A percentile compares a stretch with the other conserved stretches of the same genome.
phyloP scores from a whole-genome alignment of 2,888 invertebrate genomes.

The Crematogaster levior region DNA sequence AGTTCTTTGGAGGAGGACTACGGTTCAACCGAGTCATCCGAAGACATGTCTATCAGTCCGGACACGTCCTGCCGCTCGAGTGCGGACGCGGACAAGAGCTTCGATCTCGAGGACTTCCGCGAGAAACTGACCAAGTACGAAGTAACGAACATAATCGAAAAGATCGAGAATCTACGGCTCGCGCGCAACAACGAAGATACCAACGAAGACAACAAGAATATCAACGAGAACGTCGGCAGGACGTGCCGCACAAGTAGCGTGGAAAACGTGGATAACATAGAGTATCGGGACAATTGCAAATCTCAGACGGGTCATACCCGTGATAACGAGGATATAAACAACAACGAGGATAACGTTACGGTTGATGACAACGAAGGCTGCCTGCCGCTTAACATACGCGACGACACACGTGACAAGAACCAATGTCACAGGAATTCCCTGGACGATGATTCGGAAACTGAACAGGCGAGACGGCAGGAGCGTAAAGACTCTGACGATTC shows the following conservation, averaged over 20 bases:
- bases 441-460: not conserved
- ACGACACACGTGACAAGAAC: not conserved
- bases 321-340: slow-evolving; percentile 33
- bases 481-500: slow-evolving; percentile 58
- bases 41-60: slow-evolving; percentile 49
- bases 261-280: slow-evolving; percentile 13
- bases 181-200: not conserved
- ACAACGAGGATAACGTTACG: slow-evolving; percentile 25
- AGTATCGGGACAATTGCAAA: slow-evolving; percentile 2
- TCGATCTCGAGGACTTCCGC: slow-evolving; percentile 31
- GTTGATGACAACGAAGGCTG: not conserved
- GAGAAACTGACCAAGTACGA: slow-evolving; percentile 63
- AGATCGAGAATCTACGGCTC: slow-evolving; percentile 59
- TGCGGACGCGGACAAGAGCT: slow-evolving; percentile 21
- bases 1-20: slow-evolving; percentile 22
- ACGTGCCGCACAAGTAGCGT: not conserved
- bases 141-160: slow-evolving; percentile 73
- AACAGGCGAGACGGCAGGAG: slow-evolving; percentile 36
- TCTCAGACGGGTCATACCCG: not conserved
- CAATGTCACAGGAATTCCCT: not conserved
- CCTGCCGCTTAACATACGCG: slow-evolving; percentile 13
- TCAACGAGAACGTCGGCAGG: not conserved
- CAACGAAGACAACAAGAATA: not conserved
- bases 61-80: slow-evolving; percentile 16
- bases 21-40: slow-evolving; percentile 54